phyloP scores from a whole-genome alignment of 2,113 vertebrate genomes.

The Centrocercus urophasianus region DNA sequence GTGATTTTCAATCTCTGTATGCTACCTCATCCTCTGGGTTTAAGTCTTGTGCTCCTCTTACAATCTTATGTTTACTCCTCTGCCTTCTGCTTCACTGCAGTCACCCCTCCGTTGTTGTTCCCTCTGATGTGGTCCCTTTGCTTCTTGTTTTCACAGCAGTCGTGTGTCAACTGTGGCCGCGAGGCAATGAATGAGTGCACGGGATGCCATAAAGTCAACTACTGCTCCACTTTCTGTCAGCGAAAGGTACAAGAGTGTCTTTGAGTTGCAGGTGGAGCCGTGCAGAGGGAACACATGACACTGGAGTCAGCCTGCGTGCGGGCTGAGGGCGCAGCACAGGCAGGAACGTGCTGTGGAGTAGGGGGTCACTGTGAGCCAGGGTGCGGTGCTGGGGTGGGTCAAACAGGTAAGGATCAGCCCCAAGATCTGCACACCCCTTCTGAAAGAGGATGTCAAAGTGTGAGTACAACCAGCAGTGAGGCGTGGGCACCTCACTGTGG shows the following conservation, averaged over 20 bases:
- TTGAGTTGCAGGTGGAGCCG: not conserved
- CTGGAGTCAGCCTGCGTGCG: not conserved
- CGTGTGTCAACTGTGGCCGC: conserved; percentile 94
- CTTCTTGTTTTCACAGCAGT: conserved; percentile 81
- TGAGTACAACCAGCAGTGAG: not conserved
- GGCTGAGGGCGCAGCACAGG: fast-evolving
- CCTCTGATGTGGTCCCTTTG: not conserved
- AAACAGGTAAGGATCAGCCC: not conserved
- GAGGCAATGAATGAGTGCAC: conserved; percentile 93
- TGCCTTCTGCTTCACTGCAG: fast-evolving
- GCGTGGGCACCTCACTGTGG: fast-evolving
- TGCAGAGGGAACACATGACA: not conserved
- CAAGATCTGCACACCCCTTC: not conserved
- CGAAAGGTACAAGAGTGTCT: conserved; percentile 83
- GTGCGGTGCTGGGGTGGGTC: not conserved
- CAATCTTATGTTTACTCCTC: too few species aligned
- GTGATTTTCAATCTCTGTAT: not conserved
- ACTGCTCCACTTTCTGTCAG: conserved; percentile 98
- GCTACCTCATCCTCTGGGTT: not conserved
- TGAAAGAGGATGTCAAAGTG: not conserved
- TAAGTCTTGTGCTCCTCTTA: not conserved
- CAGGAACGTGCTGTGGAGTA: too few species aligned
- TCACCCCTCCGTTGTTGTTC: not conserved
- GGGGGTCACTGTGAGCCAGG: not conserved
- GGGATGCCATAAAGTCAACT: conserved; percentile 97